Percentiles rank a stretch among this genome's conserved stretches.
These are phyloP conservation scores for Phenganax stokvisi DNA, from an alignment of 92 coral and sea anemone genomes.

Conservation along the genomic window DNA sequence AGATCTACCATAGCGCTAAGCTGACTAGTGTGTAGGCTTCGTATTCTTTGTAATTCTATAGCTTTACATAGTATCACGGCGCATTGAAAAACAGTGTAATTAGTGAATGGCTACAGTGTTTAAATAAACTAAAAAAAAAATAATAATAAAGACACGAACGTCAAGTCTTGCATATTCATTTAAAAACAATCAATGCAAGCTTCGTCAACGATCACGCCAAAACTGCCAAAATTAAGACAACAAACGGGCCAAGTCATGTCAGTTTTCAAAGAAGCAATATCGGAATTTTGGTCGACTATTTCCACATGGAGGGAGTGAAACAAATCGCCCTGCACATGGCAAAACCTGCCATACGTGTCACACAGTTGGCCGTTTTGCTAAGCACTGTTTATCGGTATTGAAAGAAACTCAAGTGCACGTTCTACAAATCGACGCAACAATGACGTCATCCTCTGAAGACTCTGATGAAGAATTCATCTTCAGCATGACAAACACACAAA, in stretches of 20 bases:
- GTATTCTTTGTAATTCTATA: no score
- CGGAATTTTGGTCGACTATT: slow-evolving; percentile 32
- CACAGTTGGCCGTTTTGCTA: not conserved
- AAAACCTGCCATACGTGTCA: slow-evolving; percentile 19
- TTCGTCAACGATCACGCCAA: no score
- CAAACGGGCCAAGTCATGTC: no score
- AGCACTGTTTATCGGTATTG: not conserved
- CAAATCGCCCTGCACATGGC: slow-evolving; percentile 36
- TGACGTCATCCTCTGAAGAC: slow-evolving; percentile 1
- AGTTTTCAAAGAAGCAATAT: not conserved
- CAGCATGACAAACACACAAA: not conserved
- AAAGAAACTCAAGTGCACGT: not conserved
- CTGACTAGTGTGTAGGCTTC: no score
- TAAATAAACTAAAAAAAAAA: no score
- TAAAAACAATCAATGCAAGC: not conserved
- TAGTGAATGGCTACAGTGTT: no score
- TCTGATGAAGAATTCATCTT: slow-evolving; percentile 9
- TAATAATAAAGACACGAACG: not conserved
- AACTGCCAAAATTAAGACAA: no score
- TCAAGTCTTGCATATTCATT: slow-evolving; percentile 2
- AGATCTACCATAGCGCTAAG: no score
- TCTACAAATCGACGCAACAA: slow-evolving; percentile 1
- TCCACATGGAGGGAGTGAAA: slow-evolving; percentile 35
- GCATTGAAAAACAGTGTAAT: no score
- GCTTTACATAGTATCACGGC: no score